These are phyloP conservation scores for Rhyacophila evoluta DNA, from an alignment of 2,888 invertebrate species.

Conservation along the genomic window DNA sequence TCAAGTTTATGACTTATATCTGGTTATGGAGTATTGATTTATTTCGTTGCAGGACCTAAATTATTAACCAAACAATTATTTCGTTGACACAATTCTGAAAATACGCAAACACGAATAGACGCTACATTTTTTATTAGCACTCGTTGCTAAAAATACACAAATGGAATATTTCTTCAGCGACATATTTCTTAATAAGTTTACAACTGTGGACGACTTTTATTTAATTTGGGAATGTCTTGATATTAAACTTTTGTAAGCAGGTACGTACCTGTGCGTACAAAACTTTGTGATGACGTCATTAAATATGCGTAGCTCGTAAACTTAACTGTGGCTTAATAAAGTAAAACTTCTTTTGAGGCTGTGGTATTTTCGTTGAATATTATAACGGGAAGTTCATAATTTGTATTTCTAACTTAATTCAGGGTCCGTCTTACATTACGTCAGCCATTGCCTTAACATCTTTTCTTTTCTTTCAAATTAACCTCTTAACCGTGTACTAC, in stretches of 20 bases:
- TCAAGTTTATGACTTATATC: too few relatives aligned
- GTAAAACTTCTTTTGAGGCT: not conserved
- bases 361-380: conserved; percentile 3
- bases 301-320: not conserved
- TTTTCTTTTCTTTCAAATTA: too few relatives aligned
- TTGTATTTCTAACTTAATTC: not conserved
- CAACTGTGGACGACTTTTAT: not conserved
- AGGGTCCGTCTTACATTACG: not conserved
- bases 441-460: too few relatives aligned
- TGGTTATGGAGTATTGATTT: too few relatives aligned
- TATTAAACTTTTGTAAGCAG: not conserved
- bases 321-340: conserved; percentile 13
- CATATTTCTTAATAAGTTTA: not conserved
- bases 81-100: too few relatives aligned
- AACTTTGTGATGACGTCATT: not conserved
- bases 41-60: too few relatives aligned
- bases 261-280: not conserved
- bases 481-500: too few relatives aligned
- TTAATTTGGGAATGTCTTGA: not conserved
- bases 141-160: not conserved
- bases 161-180: not conserved
- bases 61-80: too few relatives aligned
- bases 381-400: not conserved
- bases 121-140: too few relatives aligned
- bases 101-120: too few relatives aligned